These are phyloP conservation scores for Zoanthus sansibaricus DNA, from an alignment of 92 coral and sea anemone genomes.

Conservation along the genomic window DNA sequence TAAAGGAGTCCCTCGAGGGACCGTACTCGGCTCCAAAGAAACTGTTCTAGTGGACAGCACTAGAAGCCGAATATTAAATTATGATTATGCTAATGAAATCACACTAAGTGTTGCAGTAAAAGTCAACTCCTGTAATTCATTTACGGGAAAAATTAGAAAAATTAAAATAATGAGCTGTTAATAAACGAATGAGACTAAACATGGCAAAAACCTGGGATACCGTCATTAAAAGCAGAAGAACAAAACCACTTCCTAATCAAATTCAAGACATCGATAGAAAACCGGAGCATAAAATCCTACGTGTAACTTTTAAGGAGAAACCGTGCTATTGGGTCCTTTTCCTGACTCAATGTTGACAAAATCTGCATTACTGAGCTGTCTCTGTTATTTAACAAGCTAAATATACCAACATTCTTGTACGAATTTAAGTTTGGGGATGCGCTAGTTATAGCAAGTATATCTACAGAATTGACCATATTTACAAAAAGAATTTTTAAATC, in stretches of 20 bases:
- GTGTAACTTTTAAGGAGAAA: background rate
- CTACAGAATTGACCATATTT: too few species aligned
- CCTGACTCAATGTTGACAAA: background rate
- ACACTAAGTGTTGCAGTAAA: constrained; percentile 50
- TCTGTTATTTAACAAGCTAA: background rate
- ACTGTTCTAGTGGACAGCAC: background rate
- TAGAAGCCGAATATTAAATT: background rate
- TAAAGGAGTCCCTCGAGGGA: constrained; percentile 53
- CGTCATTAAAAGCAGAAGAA: background rate
- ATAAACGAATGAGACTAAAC: background rate
- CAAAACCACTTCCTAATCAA: background rate
- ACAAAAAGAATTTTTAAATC: too few species aligned
- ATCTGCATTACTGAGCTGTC: background rate
- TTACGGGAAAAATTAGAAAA: background rate
- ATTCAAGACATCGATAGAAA: background rate
- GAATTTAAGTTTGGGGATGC: background rate
- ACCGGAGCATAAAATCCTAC: background rate
- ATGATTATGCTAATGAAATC: constrained; percentile 36
- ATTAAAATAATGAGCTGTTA: background rate
- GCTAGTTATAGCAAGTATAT: constrained; percentile 1
- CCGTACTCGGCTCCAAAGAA: constrained; percentile 32
- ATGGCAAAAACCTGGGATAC: background rate
- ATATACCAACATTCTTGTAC: background rate
- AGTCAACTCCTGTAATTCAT: background rate
- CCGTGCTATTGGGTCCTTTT: background rate